Percentiles rank a stretch among this genome's conserved stretches.
Conservation (phyloP, 2,888 invertebrate genomes). For the Nymphalis polychloros region DNA sequence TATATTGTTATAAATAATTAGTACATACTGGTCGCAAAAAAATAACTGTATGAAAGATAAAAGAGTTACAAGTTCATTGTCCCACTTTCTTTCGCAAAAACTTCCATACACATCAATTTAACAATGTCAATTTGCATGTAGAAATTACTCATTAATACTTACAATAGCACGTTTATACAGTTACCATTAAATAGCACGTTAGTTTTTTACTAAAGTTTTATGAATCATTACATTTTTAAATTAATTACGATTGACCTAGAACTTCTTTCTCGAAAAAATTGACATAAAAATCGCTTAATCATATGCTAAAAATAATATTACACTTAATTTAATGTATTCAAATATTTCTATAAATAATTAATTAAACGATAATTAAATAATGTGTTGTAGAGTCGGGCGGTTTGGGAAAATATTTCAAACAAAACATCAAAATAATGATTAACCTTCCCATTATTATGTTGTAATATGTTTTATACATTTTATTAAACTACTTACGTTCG, state of each 20-base stretch:
- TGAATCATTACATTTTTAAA: not conserved
- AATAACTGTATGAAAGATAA: not conserved
- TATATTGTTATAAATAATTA: not conserved
- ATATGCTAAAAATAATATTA: no score
- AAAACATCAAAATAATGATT: not conserved
- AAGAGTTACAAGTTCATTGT: conserved; percentile 16
- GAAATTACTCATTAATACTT: conserved; percentile 18
- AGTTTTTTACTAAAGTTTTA: not conserved
- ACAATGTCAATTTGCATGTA: conserved; percentile 18
- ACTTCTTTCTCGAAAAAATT: no score
- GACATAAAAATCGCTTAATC: no score
- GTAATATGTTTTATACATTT: not conserved
- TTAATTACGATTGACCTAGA: no score
- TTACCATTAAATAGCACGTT: not conserved
- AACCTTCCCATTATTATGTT: conserved; percentile 8
- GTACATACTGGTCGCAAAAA: not conserved
- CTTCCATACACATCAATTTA: conserved; percentile 19
- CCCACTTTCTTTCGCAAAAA: conserved; percentile 34
- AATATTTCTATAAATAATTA: no score
- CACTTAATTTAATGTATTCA: no score
- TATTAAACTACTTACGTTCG: conserved; percentile 62
- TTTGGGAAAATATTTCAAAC: not conserved
- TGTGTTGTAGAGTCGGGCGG: not conserved
- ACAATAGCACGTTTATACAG: not conserved
- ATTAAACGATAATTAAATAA: no score